Evolutionary conservation across 2,113 vertebrate species (phyloP).

Genomic region (Eulemur macaco): DNA sequence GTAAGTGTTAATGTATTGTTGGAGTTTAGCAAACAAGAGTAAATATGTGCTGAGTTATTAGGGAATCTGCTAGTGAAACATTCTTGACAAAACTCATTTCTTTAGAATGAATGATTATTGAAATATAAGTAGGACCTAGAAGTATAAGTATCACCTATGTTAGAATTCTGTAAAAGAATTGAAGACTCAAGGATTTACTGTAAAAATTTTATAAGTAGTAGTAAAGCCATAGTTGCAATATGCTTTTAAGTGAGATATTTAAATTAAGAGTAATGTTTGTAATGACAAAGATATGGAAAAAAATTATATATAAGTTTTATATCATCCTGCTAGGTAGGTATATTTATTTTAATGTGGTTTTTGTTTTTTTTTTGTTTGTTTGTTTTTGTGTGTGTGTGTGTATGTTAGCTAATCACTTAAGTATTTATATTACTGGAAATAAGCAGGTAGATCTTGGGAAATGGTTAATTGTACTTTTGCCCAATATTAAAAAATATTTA

Average conservation of each 20-base stretch:
- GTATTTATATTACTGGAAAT: slow-evolving; percentile 27
- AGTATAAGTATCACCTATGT: slow-evolving; percentile 1
- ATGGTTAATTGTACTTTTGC: slow-evolving; percentile 20
- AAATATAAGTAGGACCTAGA: slow-evolving; percentile 10
- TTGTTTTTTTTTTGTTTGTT: not conserved
- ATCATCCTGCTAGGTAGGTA: not conserved
- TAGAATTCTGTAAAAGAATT: slow-evolving; percentile 20
- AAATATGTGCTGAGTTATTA: not conserved
- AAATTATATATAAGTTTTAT: not conserved
- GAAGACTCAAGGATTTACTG: not conserved
- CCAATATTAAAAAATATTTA: not conserved
- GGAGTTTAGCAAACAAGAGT: not conserved
- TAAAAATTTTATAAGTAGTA: slow-evolving; percentile 5
- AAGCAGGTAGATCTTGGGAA: not conserved
- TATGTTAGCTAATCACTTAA: not conserved
- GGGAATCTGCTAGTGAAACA: not conserved
- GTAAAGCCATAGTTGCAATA: not conserved
- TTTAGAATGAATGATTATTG: slow-evolving; percentile 43
- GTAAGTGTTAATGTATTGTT: slow-evolving; percentile 22
- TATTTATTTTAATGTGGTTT: slow-evolving; percentile 42
- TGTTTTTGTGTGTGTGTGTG: not conserved
- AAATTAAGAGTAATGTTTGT: not conserved
- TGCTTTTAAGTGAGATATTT: slow-evolving; percentile 9
- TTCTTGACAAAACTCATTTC: slow-evolving; percentile 36
- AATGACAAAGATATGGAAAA: not conserved